A percentile compares a stretch with the other conserved stretches of the same genome.
These are phyloP conservation scores for Drosophila repletoides DNA, from an alignment of 1,140 invertebrate species.

Conservation along the genomic window DNA sequence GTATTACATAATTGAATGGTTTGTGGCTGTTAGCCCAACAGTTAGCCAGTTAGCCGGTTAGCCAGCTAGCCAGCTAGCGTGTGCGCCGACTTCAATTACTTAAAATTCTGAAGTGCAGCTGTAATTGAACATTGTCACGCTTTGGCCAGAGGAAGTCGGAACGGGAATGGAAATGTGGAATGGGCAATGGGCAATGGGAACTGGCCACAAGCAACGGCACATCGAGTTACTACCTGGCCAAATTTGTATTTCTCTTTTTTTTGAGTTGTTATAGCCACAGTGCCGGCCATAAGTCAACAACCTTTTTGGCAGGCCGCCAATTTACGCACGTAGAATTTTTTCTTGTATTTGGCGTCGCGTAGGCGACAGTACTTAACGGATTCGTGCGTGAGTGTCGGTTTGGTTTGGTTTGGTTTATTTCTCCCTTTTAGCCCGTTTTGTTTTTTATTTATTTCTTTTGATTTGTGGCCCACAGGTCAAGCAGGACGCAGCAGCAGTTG, in stretches of 20 bases:
- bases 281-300: constrained; percentile 68
- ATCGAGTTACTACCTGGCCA: constrained; percentile 33
- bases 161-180: constrained; percentile 22
- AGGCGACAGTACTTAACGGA: constrained; percentile 38
- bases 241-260: constrained; percentile 37
- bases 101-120: constrained; percentile 75
- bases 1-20: constrained; percentile 73
- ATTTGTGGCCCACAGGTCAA: constrained; percentile 31
- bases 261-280: constrained; percentile 27
- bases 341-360: constrained; percentile 52
- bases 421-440: too few species aligned
- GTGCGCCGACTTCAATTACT: constrained; percentile 69
- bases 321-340: constrained; percentile 77
- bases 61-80: constrained; percentile 54
- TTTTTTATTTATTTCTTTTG: too few species aligned
- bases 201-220: constrained; percentile 57
- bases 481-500: constrained; percentile 5
- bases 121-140: constrained; percentile 79
- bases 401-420: too few species aligned
- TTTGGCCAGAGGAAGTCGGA: constrained; percentile 58
- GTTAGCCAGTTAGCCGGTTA: not conserved
- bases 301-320: constrained; percentile 68
- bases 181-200: not conserved
- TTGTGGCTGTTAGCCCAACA: constrained; percentile 37
- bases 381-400: constrained; percentile 11